Percentiles rank a stretch among this genome's conserved stretches.
Evolutionary conservation across 2,888 invertebrate genomes (phyloP).

Genomic region (Conchocele bisecta): DNA sequence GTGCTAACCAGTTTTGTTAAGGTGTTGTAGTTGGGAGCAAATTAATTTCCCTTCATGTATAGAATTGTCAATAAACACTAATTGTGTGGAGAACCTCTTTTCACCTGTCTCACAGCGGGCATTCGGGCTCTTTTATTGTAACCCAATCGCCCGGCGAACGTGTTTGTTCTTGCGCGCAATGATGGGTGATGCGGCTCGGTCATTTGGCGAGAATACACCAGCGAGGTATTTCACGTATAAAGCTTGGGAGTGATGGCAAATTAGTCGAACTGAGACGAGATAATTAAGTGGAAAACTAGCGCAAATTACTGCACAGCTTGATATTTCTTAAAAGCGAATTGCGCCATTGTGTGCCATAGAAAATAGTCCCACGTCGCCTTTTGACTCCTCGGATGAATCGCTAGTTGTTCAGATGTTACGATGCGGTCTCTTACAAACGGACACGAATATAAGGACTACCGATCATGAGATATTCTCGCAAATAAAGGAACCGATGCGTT

Average conservation of each 20-base stretch:
- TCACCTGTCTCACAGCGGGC: slow-evolving; percentile 55
- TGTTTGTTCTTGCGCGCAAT: slow-evolving; percentile 45
- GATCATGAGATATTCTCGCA: too few species aligned
- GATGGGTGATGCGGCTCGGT: slow-evolving; percentile 33
- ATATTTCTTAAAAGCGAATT: slow-evolving; percentile 40
- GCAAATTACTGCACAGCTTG: slow-evolving; percentile 57
- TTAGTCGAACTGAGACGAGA: slow-evolving; percentile 56
- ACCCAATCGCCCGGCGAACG: slow-evolving; percentile 52
- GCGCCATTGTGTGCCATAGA: slow-evolving; percentile 42
- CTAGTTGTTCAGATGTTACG: too few species aligned
- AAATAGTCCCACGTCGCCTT: slow-evolving; percentile 42
- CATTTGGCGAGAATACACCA: slow-evolving; percentile 27
- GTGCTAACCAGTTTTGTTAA: slow-evolving; percentile 51
- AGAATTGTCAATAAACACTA: slow-evolving; percentile 48
- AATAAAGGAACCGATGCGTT: slow-evolving; percentile 34
- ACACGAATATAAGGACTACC: too few species aligned
- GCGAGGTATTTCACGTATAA: too few species aligned
- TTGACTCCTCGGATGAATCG: too few species aligned
- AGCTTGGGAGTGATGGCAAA: slow-evolving; percentile 60
- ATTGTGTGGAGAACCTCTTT: slow-evolving; percentile 49
- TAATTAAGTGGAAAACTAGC: slow-evolving; percentile 63
- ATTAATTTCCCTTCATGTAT: slow-evolving; percentile 59
- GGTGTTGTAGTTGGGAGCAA: slow-evolving; percentile 59
- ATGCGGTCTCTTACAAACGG: too few species aligned
- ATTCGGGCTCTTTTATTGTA: slow-evolving; percentile 22